Conservation (phyloP, 2,113 vertebrate genomes). For the Ammodytes marinus region DNA sequence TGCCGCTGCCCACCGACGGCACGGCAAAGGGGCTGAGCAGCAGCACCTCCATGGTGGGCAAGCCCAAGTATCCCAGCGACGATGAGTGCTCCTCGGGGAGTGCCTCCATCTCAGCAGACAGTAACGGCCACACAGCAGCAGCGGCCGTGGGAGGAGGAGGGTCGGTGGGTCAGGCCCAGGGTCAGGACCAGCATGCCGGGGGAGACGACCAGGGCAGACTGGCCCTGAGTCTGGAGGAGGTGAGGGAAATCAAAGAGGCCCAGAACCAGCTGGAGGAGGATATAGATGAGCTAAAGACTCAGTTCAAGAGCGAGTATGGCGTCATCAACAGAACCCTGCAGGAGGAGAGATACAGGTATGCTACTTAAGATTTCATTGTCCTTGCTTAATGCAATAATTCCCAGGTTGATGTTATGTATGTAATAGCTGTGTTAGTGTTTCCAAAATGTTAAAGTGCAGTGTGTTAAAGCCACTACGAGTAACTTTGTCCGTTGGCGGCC, state of each 20-base stretch:
- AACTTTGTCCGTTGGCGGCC: too few species aligned
- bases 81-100: slow-evolving; percentile 94
- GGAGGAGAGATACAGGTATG: slow-evolving; percentile 94
- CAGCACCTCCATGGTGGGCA: slow-evolving; percentile 92
- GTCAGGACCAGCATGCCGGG: slow-evolving; percentile 81
- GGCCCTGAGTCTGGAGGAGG: slow-evolving; percentile 89
- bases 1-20: slow-evolving; percentile 82
- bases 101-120: slow-evolving; percentile 90
- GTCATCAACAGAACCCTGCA: slow-evolving; percentile 93
- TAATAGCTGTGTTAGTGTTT: too few species aligned
- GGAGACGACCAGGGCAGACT: slow-evolving; percentile 72
- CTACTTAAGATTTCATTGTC: background rate
- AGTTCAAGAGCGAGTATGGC: slow-evolving; percentile 90
- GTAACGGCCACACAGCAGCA: slow-evolving; percentile 85
- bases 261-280: slow-evolving; percentile 93
- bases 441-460: too few species aligned
- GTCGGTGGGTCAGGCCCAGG: slow-evolving; percentile 15
- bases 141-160: slow-evolving; percentile 17
- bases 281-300: slow-evolving; percentile 91
- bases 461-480: too few species aligned
- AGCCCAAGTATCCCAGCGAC: slow-evolving; percentile 93
- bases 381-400: background rate
- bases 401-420: background rate
- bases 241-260: slow-evolving; percentile 92
- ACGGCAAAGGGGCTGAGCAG: slow-evolving; percentile 87